Evolutionary conservation across 2,113 vertebrate genomes (phyloP).

Genomic region (Corythoichthys intestinalis): DNA sequence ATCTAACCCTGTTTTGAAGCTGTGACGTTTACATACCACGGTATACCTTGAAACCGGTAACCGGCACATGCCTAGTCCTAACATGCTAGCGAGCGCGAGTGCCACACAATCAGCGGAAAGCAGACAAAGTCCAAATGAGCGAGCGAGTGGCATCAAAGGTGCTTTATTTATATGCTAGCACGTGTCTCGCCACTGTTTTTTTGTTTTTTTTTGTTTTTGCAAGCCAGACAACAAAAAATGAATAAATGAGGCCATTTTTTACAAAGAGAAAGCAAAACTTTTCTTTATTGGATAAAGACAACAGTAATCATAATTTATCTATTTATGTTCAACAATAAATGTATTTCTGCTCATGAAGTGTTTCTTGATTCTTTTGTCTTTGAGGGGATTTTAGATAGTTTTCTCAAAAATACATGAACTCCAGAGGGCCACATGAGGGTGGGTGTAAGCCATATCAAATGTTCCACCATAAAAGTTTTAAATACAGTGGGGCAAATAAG

Average conservation of each 20-base stretch:
- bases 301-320: slow-evolving; percentile 74
- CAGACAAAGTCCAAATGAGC: slow-evolving; percentile 10
- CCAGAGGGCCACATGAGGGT: too few relatives aligned
- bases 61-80: too few relatives aligned
- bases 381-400: too few relatives aligned
- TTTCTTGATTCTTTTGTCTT: slow-evolving; percentile 18
- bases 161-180: slow-evolving; percentile 45
- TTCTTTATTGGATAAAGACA: slow-evolving; percentile 50
- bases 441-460: too few relatives aligned
- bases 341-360: slow-evolving; percentile 65
- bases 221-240: neutral
- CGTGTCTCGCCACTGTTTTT: slow-evolving; percentile 30
- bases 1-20: too few relatives aligned
- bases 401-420: too few relatives aligned
- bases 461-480: too few relatives aligned
- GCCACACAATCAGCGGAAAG: slow-evolving; percentile 17
- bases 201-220: slow-evolving; percentile 16
- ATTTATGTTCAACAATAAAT: slow-evolving; percentile 76
- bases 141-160: slow-evolving; percentile 32
- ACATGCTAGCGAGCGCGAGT: too few relatives aligned
- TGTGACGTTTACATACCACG: too few relatives aligned
- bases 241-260: neutral
- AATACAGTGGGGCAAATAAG: too few relatives aligned
- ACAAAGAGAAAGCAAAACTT: slow-evolving; percentile 6
- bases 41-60: too few relatives aligned